Base-by-base conservation (phyloP, 2,888 invertebrate species). In the Apotomis betuletana region DNA sequence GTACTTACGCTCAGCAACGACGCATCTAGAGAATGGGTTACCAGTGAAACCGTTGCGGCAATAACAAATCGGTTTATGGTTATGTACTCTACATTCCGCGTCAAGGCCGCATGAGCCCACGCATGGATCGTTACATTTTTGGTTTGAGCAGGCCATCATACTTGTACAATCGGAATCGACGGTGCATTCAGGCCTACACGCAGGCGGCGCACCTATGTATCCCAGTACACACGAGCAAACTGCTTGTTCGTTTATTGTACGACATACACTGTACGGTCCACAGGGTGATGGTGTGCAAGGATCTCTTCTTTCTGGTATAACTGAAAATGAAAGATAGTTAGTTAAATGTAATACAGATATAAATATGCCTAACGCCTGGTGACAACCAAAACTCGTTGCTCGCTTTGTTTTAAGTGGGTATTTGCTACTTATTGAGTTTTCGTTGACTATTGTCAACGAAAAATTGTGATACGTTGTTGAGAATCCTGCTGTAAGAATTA, bases 61-160 rank as follows among this genome's bases (percentile, higher is more conserved):
- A 77, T 95, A 96, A 83, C 98, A 98, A 64, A 97, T 96, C 0
- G 98, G 97, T 84, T 96, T 96, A 85, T 98, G 98, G 83, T 97
- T 96, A 75, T 97, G 95, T 1, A 97, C 96, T 80, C 95, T 94
- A 82, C 98, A 98, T 77, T 95, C 91, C 0, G 98, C 96, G 64
- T 95, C 94, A 77, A 96, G 94, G 74, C 97, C 97, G 77, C 97
- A 97, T 10, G 96, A 95, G 52, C 97, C 97, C 15, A 95, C 94
- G 79, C 97, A 98, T 52, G 97, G 97, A 81, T 97, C 96, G 5
- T 95, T 91, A 81, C 97, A 98, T 86, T 96, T 97, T 75, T 95
- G 95, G 82, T 96, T 96, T 4, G 96, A 94, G 81, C 98, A 98
- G 8, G 97, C 96, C 81, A 94, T 94, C 77, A 96, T 93, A 75